Conservation (phyloP, 1,140 invertebrate species). For the Meloidogyne hapla region DNA sequence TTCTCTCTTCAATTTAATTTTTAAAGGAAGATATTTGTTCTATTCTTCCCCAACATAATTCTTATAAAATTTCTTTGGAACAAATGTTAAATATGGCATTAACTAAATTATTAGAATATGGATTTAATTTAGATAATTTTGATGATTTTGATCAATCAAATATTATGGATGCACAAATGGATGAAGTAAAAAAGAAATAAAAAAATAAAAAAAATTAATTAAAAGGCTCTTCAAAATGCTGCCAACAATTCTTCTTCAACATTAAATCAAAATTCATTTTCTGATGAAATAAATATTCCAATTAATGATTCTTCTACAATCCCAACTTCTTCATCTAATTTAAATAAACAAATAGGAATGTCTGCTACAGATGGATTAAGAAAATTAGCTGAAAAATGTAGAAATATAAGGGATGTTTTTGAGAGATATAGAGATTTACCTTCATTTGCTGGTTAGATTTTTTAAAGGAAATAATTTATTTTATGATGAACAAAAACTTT, state of each 20-base stretch:
- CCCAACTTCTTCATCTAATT: neutral
- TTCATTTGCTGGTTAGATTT: neutral
- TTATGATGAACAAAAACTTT: no score
- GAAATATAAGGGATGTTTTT: neutral
- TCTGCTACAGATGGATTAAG: neutral
- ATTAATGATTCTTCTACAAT: neutral
- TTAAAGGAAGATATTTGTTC: slow-evolving; percentile 25
- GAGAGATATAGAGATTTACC: neutral
- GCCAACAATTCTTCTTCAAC: neutral
- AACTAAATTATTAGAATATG: neutral
- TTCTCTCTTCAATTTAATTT: neutral
- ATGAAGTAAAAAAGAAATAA: slow-evolving; percentile 4
- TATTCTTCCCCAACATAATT: neutral
- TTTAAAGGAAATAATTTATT: neutral
- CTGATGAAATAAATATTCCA: neutral
- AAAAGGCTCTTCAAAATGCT: neutral
- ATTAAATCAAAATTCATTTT: neutral
- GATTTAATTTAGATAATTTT: slow-evolving; percentile 21
- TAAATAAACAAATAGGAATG: no score
- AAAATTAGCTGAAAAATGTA: neutral
- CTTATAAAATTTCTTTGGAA: neutral
- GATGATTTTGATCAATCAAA: slow-evolving; percentile 25
- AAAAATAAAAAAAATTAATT: neutral
- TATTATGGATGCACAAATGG: slow-evolving; percentile 15
- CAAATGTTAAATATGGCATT: slow-evolving; percentile 1